Evolutionary conservation across 2,797 vertebrate genomes (phyloP), one percentile per base, ranked within the genome.

Genomic region (Anguilla obscura): DNA sequence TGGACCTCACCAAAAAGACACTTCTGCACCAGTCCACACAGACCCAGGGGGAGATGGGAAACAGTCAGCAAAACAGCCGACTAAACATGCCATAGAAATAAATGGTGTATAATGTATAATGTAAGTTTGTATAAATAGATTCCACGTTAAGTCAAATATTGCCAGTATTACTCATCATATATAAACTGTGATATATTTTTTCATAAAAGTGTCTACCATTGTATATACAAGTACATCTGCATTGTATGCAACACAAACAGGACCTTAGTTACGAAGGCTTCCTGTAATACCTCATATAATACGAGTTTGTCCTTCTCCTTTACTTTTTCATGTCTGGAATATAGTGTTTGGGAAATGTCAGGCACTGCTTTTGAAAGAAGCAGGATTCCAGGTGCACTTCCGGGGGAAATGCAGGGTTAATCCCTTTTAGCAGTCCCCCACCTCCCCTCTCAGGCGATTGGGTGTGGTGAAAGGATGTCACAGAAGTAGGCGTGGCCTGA

Each of bases 81-180:
- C 88, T 76, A 66, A 85, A 91, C 88, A 87, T 79, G 52, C 91
- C 88, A 89, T 86, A 27, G 40, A 85, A 89, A 95, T 95, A 94
- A 94, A 95, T 95, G 95, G 92, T 92, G 90, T 79, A 79, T 36
- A 45, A 79, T 79, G 74, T 79, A 79, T 40, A 18, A 36, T 79
- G 91, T 92, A 88, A 89, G 87, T 94, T 90, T 94, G 93, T 95
- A 95, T 95, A 95, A 96, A 96, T 94, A 94, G 88, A 93, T 89
- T 93, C 93, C 90, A 92, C 90, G 91, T 92, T 93, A 92, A 50
- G 84, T 93, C 89, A 94, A 93, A 95, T 95, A 94, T 94, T 95
- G 92, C 94, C 94, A 93, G 93, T 90, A 93, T 93, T 92, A 91
- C 88, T 94, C 89, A 94, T 94, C 90, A 93, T 94, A 92, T 94